Conservation (phyloP, 2,888 invertebrate species). For the Oscheius onirici region DNA sequence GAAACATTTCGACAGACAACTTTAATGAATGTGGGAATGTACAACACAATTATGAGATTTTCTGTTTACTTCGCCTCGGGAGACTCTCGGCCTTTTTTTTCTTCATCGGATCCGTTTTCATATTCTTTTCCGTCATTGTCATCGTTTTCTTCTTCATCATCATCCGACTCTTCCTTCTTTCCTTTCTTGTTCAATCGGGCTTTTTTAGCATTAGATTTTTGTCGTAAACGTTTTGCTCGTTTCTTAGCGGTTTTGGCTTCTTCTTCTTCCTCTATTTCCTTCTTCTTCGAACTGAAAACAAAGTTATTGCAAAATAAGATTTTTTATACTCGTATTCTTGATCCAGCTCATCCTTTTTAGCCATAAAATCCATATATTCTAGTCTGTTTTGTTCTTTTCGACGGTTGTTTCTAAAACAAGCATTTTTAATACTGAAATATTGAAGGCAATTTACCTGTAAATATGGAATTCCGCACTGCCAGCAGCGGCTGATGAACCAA, state of each 20-base stretch:
- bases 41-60: too few relatives aligned
- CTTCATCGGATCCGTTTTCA: conserved; percentile 4
- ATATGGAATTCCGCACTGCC: conserved; percentile 99
- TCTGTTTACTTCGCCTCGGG: background rate
- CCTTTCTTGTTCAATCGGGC: conserved; percentile 37
- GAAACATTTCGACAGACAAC: too few relatives aligned
- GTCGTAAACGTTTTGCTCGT: conserved; percentile 81
- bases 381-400: conserved; percentile 95
- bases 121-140: conserved; percentile 30
- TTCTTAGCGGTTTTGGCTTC: conserved; percentile 79
- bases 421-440: background rate
- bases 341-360: conserved; percentile 85
- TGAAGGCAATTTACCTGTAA: conserved; percentile 83
- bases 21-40: too few relatives aligned
- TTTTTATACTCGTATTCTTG: conserved; percentile 80
- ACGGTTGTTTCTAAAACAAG: conserved; percentile 84
- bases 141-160: conserved; percentile 26
- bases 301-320: background rate
- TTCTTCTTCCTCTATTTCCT: conserved; percentile 76
- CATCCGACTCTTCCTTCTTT: conserved; percentile 32
- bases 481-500: conserved; percentile 99
- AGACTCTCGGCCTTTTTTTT: conserved; percentile 4
- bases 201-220: conserved; percentile 51
- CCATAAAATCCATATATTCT: conserved; percentile 89
- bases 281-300: conserved; percentile 47